A percentile compares a stretch with the other conserved stretches of the same genome.
These are phyloP conservation scores for Xanthorhoe spadicearia DNA, from an alignment of 2,888 invertebrate genomes.

Conservation along the genomic window DNA sequence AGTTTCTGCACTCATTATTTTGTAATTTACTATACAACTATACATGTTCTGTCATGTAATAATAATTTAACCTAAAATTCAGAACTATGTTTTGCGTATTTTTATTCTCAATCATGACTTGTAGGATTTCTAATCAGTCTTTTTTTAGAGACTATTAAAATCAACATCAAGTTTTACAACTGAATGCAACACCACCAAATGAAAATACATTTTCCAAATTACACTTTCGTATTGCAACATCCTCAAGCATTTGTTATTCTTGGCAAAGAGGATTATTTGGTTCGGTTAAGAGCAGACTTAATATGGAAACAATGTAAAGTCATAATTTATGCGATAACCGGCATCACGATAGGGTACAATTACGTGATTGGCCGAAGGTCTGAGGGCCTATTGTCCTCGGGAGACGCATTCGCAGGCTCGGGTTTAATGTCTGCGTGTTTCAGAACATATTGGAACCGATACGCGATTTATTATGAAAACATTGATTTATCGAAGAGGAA, in stretches of 20 bases:
- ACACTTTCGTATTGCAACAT: too few relatives aligned
- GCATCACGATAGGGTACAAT: constrained; percentile 29
- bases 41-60: too few relatives aligned
- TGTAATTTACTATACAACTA: too few relatives aligned
- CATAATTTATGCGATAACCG: constrained; percentile 32
- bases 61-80: too few relatives aligned
- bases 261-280: neutral
- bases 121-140: too few relatives aligned
- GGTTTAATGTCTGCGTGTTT: constrained; percentile 17
- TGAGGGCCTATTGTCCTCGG: constrained; percentile 35
- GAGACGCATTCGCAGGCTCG: constrained; percentile 31
- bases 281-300: constrained; percentile 6
- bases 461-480: neutral
- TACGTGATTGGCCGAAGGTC: constrained; percentile 35
- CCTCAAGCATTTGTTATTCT: neutral
- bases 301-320: constrained; percentile 21
- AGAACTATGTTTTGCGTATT: too few relatives aligned
- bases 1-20: too few relatives aligned
- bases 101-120: too few relatives aligned
- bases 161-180: too few relatives aligned
- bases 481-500: neutral
- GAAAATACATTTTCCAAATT: too few relatives aligned
- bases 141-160: too few relatives aligned
- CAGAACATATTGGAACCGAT: constrained; percentile 3
- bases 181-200: too few relatives aligned